phyloP scores from a whole-genome alignment of 2,797 vertebrate species.

The Semotilus atromaculatus region DNA sequence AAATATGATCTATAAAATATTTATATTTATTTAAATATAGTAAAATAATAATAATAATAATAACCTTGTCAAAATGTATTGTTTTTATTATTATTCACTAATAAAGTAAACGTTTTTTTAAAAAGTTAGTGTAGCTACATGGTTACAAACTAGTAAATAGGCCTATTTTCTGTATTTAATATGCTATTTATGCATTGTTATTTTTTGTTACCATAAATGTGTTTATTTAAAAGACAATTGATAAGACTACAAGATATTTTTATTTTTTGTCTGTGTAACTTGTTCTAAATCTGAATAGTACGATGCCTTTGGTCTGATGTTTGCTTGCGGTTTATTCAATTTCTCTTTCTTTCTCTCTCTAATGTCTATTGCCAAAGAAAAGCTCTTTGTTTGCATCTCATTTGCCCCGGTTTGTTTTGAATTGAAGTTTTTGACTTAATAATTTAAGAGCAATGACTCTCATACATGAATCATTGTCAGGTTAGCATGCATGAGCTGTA shows the following conservation, averaged over 20 bases:
- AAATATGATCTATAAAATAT: too few relatives aligned
- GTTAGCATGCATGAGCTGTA: constrained; percentile 39
- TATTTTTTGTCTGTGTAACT: background rate
- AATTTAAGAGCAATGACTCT: constrained; percentile 45
- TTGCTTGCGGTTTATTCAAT: background rate
- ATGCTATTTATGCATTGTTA: background rate
- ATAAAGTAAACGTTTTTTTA: too few relatives aligned
- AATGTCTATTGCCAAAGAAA: constrained; percentile 8
- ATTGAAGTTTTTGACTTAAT: constrained; percentile 41
- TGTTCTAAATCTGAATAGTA: background rate
- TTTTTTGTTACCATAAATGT: background rate
- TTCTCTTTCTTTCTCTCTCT: background rate
- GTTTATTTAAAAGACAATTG: background rate
- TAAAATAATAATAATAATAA: too few relatives aligned
- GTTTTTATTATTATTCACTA: too few relatives aligned
- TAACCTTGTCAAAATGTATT: too few relatives aligned
- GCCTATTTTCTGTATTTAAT: background rate
- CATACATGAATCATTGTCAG: constrained; percentile 46
- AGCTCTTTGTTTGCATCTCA: constrained; percentile 4
- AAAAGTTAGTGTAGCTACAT: background rate
- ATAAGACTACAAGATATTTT: background rate
- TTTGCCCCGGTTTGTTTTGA: constrained; percentile 17
- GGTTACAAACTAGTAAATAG: background rate
- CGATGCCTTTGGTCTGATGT: background rate
- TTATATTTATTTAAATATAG: too few relatives aligned